Evolutionary conservation across 2,113 vertebrate genomes (phyloP).

Genomic region (Mesocricetus auratus): DNA sequence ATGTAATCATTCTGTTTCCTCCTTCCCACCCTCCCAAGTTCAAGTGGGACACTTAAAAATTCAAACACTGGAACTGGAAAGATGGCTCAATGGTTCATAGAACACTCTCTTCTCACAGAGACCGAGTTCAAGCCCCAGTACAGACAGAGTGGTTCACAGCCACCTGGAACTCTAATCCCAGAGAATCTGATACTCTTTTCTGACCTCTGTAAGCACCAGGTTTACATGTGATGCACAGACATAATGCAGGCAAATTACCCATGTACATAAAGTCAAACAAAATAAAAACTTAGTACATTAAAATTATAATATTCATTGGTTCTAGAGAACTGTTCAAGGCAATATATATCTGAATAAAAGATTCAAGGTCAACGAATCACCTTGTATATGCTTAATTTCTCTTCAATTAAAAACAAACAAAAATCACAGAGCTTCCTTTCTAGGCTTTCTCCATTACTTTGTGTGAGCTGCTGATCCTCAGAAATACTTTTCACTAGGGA

Average conservation of each 20-base stretch:
- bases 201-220: background rate
- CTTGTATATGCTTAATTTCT: background rate
- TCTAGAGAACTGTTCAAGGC: background rate
- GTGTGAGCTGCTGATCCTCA: background rate
- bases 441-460: background rate
- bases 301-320: constrained; percentile 17
- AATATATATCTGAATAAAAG: too few relatives aligned
- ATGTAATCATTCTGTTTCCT: background rate
- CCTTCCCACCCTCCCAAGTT: background rate
- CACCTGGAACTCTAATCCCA: background rate
- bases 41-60: constrained; percentile 32
- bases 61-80: background rate
- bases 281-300: background rate
- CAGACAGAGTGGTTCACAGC: background rate
- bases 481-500: background rate
- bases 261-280: background rate
- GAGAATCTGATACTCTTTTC: background rate
- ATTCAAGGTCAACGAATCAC: background rate
- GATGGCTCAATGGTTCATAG: background rate
- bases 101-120: background rate
- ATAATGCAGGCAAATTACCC: background rate
- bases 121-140: background rate
- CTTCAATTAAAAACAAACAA: background rate
- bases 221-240: background rate
- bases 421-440: background rate